Base-by-base conservation (phyloP, 2,113 vertebrate genomes). In the Mandrillus leucophaeus region DNA sequence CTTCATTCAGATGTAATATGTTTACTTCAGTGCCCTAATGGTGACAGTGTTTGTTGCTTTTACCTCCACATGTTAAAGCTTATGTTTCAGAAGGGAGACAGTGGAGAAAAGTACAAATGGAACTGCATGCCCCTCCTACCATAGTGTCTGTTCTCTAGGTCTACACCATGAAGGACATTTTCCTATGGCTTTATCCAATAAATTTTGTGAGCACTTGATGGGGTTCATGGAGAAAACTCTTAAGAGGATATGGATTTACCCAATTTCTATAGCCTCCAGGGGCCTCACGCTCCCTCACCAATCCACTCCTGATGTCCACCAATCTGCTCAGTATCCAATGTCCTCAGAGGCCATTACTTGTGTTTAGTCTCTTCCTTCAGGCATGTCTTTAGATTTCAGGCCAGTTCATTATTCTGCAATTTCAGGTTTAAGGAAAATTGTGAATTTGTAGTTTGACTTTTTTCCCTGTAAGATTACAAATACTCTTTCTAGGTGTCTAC, bases 201-300 rank as follows among this genome's bases (percentile, higher is more conserved):
- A 82, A 32, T 40, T 90, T 40, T 23, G 8, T 48, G 80, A 64
- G 48, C 9, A 75, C 7, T 8, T 2, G 1, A 12, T 43, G 35
- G 43, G 17, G 35, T n/a, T 80, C 38, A 90, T 61, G 2, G 38
- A 6, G 55, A 89, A 85, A 79, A 55, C 3, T 3, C 40, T 66
- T 25, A 59, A 43, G 27, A 66, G 55, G 35, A 11, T 35, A 14
- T 50, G 11, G 20, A 55, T 17, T 88, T 20, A 1, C 0, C 30
- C 3, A 22, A 25, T 89, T 35, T 95, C 52, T 52, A 8, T 35
- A 48, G 40, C 2, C 12, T 40, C 11, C 10, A 8, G 3, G 14
- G 23, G 8, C 1, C 38, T 79, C 52, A n/a, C 12, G 0, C 0
- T 43, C 20, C 57, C 5, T 57, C 32, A 40, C 14, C 35, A 66